Evolutionary conservation across 2,797 vertebrate genomes (phyloP).

Genomic region (Melanotaenia nigrans): DNA sequence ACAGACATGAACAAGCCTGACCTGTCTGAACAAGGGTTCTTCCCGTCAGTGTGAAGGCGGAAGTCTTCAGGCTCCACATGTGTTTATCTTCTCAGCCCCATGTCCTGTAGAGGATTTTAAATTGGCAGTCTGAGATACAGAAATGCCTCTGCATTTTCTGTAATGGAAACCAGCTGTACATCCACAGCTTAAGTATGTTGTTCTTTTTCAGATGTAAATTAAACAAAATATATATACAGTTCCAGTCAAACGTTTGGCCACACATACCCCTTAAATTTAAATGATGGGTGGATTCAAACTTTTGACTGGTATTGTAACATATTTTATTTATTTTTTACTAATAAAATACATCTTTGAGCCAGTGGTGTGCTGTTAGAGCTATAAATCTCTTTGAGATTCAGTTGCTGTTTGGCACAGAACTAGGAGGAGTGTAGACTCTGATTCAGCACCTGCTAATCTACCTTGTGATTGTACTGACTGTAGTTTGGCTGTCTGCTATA

Average conservation of each 20-base stretch:
- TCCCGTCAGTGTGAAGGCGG: slow-evolving; percentile 59
- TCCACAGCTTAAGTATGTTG: not conserved
- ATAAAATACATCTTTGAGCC: not conserved
- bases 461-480: slow-evolving; percentile 14
- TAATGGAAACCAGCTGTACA: slow-evolving; percentile 4
- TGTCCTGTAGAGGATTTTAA: slow-evolving; percentile 24
- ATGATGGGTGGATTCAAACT: not conserved
- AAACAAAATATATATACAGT: too few species aligned
- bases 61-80: slow-evolving; percentile 50
- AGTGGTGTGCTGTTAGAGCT: not conserved
- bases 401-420: slow-evolving; percentile 5
- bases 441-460: slow-evolving; percentile 18
- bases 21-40: slow-evolving; percentile 19
- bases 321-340: not conserved
- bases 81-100: slow-evolving; percentile 51
- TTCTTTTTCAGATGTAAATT: too few species aligned
- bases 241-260: too few species aligned
- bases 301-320: not conserved
- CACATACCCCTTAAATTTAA: too few species aligned
- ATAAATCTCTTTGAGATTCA: not conserved
- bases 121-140: slow-evolving; percentile 6
- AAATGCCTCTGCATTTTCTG: not conserved
- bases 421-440: slow-evolving; percentile 14
- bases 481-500: not conserved
- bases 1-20: slow-evolving; percentile 4